Evolutionary conservation across 2,888 invertebrate species (phyloP), one percentile per base, ranked within the genome.

Genomic region (Oligia strigilis): DNA sequence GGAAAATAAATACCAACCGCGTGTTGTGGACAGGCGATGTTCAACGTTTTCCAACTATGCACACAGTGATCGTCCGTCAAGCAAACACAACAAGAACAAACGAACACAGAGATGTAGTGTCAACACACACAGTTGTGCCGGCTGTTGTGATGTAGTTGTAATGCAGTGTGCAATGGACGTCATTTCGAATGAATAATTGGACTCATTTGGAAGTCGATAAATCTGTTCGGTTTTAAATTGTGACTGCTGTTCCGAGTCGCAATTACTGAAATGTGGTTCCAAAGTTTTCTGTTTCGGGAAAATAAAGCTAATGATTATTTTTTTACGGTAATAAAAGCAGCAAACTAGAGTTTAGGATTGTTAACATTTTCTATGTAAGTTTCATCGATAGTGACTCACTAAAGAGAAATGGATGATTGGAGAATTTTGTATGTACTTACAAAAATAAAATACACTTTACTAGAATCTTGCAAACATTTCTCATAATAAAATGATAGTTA

Each of bases 151-250:
- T 79, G 77, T 69, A 89, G 77, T 78, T 77, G 80, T 88, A 88
- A 88, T 85, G 72, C 81, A 87, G 75, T 81, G 80, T 75, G 76
- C 84, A 86, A 80, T 85, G 79, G 80, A 81, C 75, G 71, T 83
- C 82, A 88, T 85, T 84, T 75, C 75, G 70, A 86, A 82, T 87
- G 80, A 87, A 78, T 87, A 85, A 87, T 88, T 88, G 83, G 72
- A 81, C 84, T 87, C 85, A 87, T 87, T 88, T 87, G 78, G 70
- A 71, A 80, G 83, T 73, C 77, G n/a, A 87, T 87, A 85, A 87
- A 88, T 87, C 75, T 79, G 87, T 82, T 82, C 52, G 66, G 80
- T 80, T 86, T 86, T 80, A 86, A 83, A 85, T 86, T 83, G 83
- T 71, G 70, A 76, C 71, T 82, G 83, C 49, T 83, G 84, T 78